Conservation (phyloP, 2,888 invertebrate genomes). For the Orthonychiurus folsomi region DNA sequence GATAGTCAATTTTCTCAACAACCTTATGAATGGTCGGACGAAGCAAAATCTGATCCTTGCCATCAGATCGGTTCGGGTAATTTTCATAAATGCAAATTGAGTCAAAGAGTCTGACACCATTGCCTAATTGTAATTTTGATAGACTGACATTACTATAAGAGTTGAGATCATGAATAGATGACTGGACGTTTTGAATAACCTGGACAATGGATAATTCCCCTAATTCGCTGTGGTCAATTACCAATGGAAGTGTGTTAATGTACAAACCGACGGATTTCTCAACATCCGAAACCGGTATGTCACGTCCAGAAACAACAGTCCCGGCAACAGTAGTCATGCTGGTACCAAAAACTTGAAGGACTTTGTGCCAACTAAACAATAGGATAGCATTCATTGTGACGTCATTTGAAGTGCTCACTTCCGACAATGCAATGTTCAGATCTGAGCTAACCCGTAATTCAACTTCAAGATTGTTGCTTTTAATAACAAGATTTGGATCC, state of each 20-base stretch:
- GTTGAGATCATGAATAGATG: constrained; percentile 5
- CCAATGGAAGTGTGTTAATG: constrained; percentile 15
- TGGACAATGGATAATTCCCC: background rate
- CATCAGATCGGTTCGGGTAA: constrained; percentile 11
- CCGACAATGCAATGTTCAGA: too few species aligned
- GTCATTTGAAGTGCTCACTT: too few species aligned
- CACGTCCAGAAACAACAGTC: constrained; percentile 7
- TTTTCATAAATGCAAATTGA: constrained; percentile 12
- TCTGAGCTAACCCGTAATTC: too few species aligned
- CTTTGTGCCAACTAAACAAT: constrained; percentile 17
- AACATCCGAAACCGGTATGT: constrained; percentile 8
- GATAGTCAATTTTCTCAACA: background rate
- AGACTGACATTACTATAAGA: constrained; percentile 5
- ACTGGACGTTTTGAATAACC: constrained; percentile 7
- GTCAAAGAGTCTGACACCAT: constrained; percentile 11
- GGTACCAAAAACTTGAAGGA: constrained; percentile 9
- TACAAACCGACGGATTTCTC: constrained; percentile 16
- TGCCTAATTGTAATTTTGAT: background rate
- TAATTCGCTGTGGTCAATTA: constrained; percentile 12
- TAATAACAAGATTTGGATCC: too few species aligned
- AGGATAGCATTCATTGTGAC: constrained; percentile 12
- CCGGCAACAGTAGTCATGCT: constrained; percentile 8
- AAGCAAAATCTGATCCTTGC: too few species aligned
- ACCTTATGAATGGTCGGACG: background rate
- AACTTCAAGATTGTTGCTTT: too few species aligned